These are phyloP conservation scores for Petrosia ficiformis DNA, from an alignment of 37 sponge, comb jelly and placozoan species.

Conservation along the genomic window DNA sequence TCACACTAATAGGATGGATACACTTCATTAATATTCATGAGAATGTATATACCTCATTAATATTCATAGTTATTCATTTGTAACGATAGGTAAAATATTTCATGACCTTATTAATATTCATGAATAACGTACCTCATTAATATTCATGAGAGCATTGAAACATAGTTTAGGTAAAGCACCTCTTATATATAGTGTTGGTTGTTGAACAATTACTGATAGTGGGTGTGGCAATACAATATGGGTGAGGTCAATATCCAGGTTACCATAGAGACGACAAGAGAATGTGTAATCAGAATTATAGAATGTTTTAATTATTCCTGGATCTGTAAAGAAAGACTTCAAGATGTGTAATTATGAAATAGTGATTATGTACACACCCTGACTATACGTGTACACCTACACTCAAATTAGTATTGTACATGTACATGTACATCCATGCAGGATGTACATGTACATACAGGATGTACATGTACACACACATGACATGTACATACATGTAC, in stretches of 20 bases:
- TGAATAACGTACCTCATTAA: slow-evolving; percentile 45
- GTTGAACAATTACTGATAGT: slow-evolving; percentile 46
- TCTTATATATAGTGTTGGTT: slow-evolving; percentile 58
- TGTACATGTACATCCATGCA: too few relatives aligned
- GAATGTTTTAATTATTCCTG: slow-evolving; percentile 49
- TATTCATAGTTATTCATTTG: slow-evolving; percentile 62
- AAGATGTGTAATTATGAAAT: background rate
- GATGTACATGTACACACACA: too few relatives aligned
- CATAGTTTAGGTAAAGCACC: slow-evolving; percentile 34
- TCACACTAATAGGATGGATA: too few relatives aligned
- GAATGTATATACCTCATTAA: slow-evolving; percentile 39
- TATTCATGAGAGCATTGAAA: slow-evolving; percentile 66
- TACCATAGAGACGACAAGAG: slow-evolving; percentile 75
- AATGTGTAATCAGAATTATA: slow-evolving; percentile 81
- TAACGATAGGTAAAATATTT: too few relatives aligned
- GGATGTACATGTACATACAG: too few relatives aligned
- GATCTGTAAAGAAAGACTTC: slow-evolving; percentile 7
- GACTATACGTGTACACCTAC: too few relatives aligned
- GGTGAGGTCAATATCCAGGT: slow-evolving; percentile 74
- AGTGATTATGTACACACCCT: too few relatives aligned
- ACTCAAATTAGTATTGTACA: too few relatives aligned
- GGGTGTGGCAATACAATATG: slow-evolving; percentile 57
- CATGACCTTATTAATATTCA: too few relatives aligned
- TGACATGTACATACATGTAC: too few relatives aligned
- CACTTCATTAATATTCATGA: too few relatives aligned